These are phyloP conservation scores for Sula dactylatra DNA, from an alignment of 2,113 vertebrate species.

Conservation along the genomic window DNA sequence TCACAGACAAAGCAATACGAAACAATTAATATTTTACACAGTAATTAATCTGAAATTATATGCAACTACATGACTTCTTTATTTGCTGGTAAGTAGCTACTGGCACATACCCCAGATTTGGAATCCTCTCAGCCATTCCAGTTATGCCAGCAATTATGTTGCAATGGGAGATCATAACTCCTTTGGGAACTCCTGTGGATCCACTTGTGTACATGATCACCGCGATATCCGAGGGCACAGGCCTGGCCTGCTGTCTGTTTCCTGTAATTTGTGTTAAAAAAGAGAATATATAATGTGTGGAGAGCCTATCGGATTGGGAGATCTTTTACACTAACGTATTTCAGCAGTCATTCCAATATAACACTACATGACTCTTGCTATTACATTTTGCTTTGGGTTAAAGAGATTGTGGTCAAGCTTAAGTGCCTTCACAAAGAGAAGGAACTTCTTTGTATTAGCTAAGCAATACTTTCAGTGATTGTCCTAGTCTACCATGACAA, in stretches of 20 bases:
- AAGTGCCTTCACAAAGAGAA: neutral
- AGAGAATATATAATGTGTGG: neutral
- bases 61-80: neutral
- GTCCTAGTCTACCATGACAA: neutral
- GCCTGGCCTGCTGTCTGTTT: slow-evolving; percentile 60
- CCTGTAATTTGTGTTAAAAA: slow-evolving; percentile 55
- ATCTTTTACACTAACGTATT: neutral
- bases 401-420: neutral
- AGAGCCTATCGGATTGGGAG: neutral
- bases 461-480: neutral
- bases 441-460: neutral
- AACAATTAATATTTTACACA: neutral
- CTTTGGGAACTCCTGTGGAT: slow-evolving; percentile 92
- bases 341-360: neutral
- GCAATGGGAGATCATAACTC: slow-evolving; percentile 94
- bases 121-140: slow-evolving; percentile 90
- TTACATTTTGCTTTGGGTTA: neutral
- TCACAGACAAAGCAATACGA: neutral
- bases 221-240: slow-evolving; percentile 82
- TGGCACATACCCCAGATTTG: slow-evolving; percentile 80
- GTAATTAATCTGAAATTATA: neutral
- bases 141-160: slow-evolving; percentile 91
- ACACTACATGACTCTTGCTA: neutral
- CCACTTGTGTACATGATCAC: slow-evolving; percentile 99
- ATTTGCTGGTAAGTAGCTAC: neutral